Conservation (phyloP, 92 coral and sea anemone genomes). For the Blastomussa wellsi region DNA sequence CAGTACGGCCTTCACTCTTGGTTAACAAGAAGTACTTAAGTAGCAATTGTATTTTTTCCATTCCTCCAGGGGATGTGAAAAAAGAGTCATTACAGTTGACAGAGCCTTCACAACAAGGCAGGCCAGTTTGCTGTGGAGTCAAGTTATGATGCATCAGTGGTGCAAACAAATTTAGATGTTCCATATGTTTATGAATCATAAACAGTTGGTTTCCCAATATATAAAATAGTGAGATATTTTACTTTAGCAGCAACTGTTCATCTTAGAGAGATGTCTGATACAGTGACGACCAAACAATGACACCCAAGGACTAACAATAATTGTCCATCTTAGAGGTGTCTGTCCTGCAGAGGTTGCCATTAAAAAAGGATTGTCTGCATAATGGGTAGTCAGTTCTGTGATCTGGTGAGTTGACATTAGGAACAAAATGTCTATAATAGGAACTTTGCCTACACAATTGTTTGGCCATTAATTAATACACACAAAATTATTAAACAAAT, state of each 20-base stretch:
- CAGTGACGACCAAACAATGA: too few species aligned
- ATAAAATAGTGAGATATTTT: neutral
- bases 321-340: too few species aligned
- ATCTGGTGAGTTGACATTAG: neutral
- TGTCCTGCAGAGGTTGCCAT: too few species aligned
- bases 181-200: neutral
- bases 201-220: neutral
- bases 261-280: too few species aligned
- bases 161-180: neutral
- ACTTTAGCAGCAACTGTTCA: neutral
- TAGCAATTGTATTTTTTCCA: too few species aligned
- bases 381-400: neutral
- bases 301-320: too few species aligned
- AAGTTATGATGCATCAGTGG: constrained; percentile 2
- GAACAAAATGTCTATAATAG: neutral
- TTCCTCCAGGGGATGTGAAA: constrained; percentile 1
- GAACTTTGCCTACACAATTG: neutral
- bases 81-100: constrained; percentile 16
- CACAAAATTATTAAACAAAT: too few species aligned
- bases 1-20: too few species aligned
- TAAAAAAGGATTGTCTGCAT: too few species aligned
- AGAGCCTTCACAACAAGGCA: constrained; percentile 12
- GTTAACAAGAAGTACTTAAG: too few species aligned
- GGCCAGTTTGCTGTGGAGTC: constrained; percentile 17
- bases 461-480: neutral